Base-by-base conservation (phyloP, 2,888 invertebrate genomes). In the Thera obeliscata region DNA sequence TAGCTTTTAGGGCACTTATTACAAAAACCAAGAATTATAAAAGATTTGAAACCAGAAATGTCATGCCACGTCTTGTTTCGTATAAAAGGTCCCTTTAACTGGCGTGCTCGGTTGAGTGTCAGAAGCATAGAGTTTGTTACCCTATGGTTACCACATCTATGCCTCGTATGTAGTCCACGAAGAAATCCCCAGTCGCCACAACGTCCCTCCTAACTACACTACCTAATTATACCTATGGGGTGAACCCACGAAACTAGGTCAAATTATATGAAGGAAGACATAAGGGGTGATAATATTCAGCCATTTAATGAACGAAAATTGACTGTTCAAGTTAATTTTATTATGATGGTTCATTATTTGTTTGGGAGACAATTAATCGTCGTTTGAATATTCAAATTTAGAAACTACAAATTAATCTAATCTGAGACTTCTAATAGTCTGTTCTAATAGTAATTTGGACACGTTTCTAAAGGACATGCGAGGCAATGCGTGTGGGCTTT, bases 241-340 rank as follows among this genome's bases (percentile, higher is more conserved):
- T 55, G 65, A 61, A 61, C 62, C 58, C 61, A 61, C 43, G 58
- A 69, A 74, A 74, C 60, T 73, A 66, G 74, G 74, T 71, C 71
- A 71, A 69, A 66, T 66, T 43, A 69, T 65, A 63, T 69, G 52
- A 67, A 68, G 61, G 59, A 69, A 61, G 61, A 68, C 61, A 60
- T 61, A 66, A 66, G 62, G 67, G 62, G 63, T 67, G 57, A 69
- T 63, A 66, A 68, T 68, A 63, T 62, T 36, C 22, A n/a, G 41
- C 63, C 52, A 50, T 64, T 58, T 67, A 61, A 59, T 59, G 61
- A 55, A 69, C 56, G 64, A 56, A 60, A 57, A 69, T 65, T 59
- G 61, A 35, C 64, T 57, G 57, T 64, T 58, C 61, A 63, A 64
- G 64, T 61, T 33, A 65, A 49, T 59, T 2, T 41, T 38, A 48